These are phyloP conservation scores for Drosophila algonquin DNA, from an alignment of 2,888 invertebrate genomes.

Conservation along the genomic window DNA sequence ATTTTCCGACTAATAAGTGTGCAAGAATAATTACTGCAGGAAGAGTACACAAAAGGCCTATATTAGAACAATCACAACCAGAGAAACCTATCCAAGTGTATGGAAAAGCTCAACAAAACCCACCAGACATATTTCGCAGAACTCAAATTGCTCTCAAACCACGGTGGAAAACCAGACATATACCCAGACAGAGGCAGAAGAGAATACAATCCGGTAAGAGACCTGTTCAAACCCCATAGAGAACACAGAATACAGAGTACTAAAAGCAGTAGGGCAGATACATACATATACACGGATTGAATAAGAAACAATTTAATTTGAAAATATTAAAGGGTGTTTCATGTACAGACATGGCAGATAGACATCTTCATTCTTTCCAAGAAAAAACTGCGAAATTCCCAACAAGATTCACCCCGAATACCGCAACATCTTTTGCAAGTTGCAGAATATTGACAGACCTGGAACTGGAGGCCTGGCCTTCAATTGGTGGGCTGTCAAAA, in stretches of 20 bases:
- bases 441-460: background rate
- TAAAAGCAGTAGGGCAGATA: background rate
- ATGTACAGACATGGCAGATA: background rate
- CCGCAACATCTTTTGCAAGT: constrained; percentile 29
- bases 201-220: constrained; percentile 51
- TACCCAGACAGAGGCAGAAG: background rate
- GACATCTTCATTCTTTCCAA: background rate
- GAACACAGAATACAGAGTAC: background rate
- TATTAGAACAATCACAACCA: background rate
- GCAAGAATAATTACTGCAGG: background rate
- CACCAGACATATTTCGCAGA: background rate
- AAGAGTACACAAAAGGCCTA: background rate
- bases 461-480: constrained; percentile 14
- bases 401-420: background rate
- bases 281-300: constrained; percentile 5
- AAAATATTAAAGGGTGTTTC: background rate
- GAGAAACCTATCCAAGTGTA: constrained; percentile 28
- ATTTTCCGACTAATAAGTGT: background rate
- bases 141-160: constrained; percentile 8
- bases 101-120: constrained; percentile 9
- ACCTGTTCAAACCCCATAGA: background rate
- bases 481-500: constrained; percentile 19
- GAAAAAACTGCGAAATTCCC: background rate
- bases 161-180: constrained; percentile 29
- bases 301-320: background rate